Evolutionary conservation across 2,888 invertebrate genomes (phyloP).

Genomic region (Ditula angustiorana): DNA sequence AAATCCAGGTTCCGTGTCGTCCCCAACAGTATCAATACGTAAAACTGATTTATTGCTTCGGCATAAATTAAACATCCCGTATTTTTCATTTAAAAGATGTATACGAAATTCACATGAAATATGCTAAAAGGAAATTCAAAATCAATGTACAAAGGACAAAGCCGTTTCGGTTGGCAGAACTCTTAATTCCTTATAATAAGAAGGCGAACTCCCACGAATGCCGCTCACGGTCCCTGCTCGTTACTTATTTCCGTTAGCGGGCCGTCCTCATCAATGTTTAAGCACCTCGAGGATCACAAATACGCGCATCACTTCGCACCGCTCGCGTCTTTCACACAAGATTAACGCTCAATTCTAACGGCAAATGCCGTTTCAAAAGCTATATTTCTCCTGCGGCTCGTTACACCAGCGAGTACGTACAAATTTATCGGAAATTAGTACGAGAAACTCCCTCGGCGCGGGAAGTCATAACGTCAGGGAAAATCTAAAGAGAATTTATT

Average conservation of each 20-base stretch:
- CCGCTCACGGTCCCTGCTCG: slow-evolving; percentile 25
- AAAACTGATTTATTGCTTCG: slow-evolving; percentile 15
- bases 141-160: slow-evolving; percentile 6
- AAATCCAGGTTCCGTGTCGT: slow-evolving; percentile 18
- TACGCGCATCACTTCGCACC: slow-evolving; percentile 59
- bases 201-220: slow-evolving; percentile 1
- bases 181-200: slow-evolving; percentile 18
- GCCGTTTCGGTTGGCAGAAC: neutral
- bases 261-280: slow-evolving; percentile 33
- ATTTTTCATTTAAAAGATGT: slow-evolving; percentile 17
- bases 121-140: slow-evolving; percentile 5
- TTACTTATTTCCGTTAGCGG: slow-evolving; percentile 34
- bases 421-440: slow-evolving; percentile 83
- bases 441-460: slow-evolving; percentile 60
- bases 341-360: slow-evolving; percentile 81
- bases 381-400: slow-evolving; percentile 74
- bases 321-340: slow-evolving; percentile 76
- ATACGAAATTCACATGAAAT: slow-evolving; percentile 1
- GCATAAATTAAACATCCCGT: slow-evolving; percentile 6
- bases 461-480: slow-evolving; percentile 37
- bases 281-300: slow-evolving; percentile 52
- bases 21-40: slow-evolving; percentile 20
- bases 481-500: slow-evolving; percentile 40
- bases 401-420: slow-evolving; percentile 77
- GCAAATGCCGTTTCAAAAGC: slow-evolving; percentile 78